phyloP scores from a whole-genome alignment of 2,888 invertebrate species.

The Cataglyphis albicans region DNA sequence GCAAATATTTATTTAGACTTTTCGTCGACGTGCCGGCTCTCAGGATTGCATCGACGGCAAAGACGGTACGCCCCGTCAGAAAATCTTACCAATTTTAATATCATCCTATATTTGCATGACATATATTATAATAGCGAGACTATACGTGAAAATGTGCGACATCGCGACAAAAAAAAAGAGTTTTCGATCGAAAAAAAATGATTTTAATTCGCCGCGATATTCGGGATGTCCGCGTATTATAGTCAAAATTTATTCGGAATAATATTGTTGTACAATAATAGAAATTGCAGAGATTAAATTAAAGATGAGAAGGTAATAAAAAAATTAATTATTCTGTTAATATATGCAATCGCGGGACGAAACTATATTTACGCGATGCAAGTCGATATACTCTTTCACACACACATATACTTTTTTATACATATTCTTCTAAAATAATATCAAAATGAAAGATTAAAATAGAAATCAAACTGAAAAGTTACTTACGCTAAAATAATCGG shows the following conservation, averaged over 20 bases:
- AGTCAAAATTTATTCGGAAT: not conserved
- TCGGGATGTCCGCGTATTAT: not conserved
- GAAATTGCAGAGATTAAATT: not conserved
- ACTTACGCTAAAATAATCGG: not conserved
- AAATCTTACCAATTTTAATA: conserved; percentile 72
- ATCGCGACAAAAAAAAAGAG: not conserved
- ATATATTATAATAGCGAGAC: conserved; percentile 62
- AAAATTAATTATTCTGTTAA: not conserved
- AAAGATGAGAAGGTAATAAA: not conserved
- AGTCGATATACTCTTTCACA: not conserved
- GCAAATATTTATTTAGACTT: conserved; percentile 76
- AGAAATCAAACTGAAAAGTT: not conserved
- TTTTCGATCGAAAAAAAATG: not conserved
- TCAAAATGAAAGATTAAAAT: not conserved
- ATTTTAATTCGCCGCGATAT: not conserved
- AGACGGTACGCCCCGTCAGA: conserved; percentile 16
- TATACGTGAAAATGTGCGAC: not conserved
- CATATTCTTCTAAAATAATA: not conserved
- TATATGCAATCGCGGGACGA: not conserved
- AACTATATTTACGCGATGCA: not conserved
- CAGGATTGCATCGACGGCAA: conserved; percentile 49
- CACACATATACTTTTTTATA: not conserved
- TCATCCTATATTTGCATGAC: conserved; percentile 65
- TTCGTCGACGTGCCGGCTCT: conserved; percentile 58
- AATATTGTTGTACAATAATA: not conserved